phyloP scores from a whole-genome alignment of 2,113 vertebrate genomes.

The Miniopterus natalensis region DNA sequence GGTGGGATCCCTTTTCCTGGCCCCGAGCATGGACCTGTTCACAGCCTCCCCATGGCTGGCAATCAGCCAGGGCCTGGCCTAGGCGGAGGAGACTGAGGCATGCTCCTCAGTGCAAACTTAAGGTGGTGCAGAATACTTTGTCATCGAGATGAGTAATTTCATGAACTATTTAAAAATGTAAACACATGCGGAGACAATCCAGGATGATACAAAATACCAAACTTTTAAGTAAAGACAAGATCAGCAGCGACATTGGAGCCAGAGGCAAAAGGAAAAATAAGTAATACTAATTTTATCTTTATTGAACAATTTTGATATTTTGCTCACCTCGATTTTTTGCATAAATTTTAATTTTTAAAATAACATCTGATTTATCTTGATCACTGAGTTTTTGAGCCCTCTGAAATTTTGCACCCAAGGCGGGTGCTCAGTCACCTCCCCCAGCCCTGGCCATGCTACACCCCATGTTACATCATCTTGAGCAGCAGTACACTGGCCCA shows the following conservation, averaged over 20 bases:
- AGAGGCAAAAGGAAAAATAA: neutral
- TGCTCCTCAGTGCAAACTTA: neutral
- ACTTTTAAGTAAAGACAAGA: neutral
- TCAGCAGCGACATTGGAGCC: neutral
- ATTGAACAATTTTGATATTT: neutral
- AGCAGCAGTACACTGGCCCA: neutral
- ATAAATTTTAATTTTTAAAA: conserved; percentile 5
- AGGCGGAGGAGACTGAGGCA: neutral
- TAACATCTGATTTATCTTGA: neutral
- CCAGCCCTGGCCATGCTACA: no score
- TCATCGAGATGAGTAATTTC: neutral
- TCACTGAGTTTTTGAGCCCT: neutral
- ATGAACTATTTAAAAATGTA: neutral
- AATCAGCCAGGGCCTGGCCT: no score
- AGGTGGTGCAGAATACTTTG: neutral
- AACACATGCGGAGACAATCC: neutral
- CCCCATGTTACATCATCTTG: neutral
- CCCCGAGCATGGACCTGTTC: neutral
- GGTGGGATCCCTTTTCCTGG: neutral
- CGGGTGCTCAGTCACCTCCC: neutral
- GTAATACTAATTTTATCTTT: neutral
- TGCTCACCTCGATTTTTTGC: neutral
- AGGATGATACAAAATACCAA: conserved; percentile 32
- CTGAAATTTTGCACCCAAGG: neutral
- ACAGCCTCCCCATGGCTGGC: accelerated